Base-by-base conservation (phyloP, 2,888 invertebrate genomes). In the Machimus atricapillus region DNA sequence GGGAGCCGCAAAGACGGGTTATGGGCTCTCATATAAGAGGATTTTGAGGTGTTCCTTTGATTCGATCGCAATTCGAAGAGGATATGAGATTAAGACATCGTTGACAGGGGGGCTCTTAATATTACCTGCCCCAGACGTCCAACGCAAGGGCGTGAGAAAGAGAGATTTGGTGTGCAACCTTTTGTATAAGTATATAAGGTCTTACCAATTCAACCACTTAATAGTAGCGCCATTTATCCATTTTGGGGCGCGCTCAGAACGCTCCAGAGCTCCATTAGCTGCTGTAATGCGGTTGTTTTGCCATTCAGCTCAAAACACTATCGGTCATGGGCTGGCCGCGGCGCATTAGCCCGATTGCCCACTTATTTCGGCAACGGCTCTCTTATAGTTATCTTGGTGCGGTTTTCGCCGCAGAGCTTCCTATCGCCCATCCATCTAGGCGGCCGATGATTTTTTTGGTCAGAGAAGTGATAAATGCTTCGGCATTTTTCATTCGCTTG, bases 401-500 rank as follows among this genome's bases (percentile, higher is more conserved):
- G 23, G 27, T 66, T 66, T n/a, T 66, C 5, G 52, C 66, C 66
- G 12, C 27, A 9, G 12, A 8, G 66, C 19, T 23, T 66, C 66
- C 66, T 66, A 66, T 66, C 66, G 19, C n/a, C 66, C 52, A 79
- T 79, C 46, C 23, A 23, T 46, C 52, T 79, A 46, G 19, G 27
- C 52, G 43, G 52, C 79, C 79, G 79, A 31, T 43, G 27, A 56
- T 79, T 79, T 79, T 79, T 52, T 79, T 40, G 46, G 79, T 31
- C 52, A 52, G 23, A 78, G 43, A 52, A 79, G 79, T 79, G 79
- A 79, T 79, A 79, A 79, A 79, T 79, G 52, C 79, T n/a, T 78
- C 78, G 23, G 37, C 46, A 27, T 79, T 79, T 79, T 79, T 79
- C 46, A 79, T 79, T 27, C n/a, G 31, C 19, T 79, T 52, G 52